These are phyloP conservation scores for Leucoma salicis DNA, from an alignment of 2,888 invertebrate genomes.

Conservation along the genomic window DNA sequence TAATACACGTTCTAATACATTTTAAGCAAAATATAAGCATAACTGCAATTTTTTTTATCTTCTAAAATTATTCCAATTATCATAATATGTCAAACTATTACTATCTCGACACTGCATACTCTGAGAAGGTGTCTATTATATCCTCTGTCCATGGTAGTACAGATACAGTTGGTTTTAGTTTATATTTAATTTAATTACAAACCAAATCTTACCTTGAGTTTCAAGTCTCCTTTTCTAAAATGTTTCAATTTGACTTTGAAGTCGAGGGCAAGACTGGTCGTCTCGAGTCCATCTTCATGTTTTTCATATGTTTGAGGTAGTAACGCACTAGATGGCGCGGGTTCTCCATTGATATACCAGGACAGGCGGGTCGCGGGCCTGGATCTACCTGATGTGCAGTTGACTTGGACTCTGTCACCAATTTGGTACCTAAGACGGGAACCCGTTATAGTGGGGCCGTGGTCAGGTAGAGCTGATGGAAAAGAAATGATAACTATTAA, in stretches of 20 bases:
- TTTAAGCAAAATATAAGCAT: no score
- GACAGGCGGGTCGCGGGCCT: conserved; percentile 91
- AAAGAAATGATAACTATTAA: not conserved
- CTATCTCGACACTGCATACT: no score
- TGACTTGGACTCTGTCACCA: conserved; percentile 90
- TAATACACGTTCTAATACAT: no score
- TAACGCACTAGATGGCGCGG: conserved; percentile 80
- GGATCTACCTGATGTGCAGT: conserved; percentile 92
- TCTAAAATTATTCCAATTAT: no score
- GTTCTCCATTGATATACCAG: conserved; percentile 94
- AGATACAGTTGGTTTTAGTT: no score
- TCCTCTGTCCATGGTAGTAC: no score
- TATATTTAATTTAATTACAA: no score
- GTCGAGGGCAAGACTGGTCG: conserved; percentile 89
- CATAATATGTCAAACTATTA: no score
- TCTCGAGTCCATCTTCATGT: conserved; percentile 86
- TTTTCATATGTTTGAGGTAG: conserved; percentile 73
- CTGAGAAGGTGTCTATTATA: no score
- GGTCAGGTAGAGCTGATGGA: conserved; percentile 87
- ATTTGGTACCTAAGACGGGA: conserved; percentile 91
- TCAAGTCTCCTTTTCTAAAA: conserved; percentile 92
- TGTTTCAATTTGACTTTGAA: conserved; percentile 91
- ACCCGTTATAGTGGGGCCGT: conserved; percentile 91
- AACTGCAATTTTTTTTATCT: no score
- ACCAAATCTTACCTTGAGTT: conserved; percentile 86